Evolutionary conservation across 1,140 invertebrate species (phyloP), one percentile per base, ranked within the genome.

Genomic region (Ceratina calcarata): DNA sequence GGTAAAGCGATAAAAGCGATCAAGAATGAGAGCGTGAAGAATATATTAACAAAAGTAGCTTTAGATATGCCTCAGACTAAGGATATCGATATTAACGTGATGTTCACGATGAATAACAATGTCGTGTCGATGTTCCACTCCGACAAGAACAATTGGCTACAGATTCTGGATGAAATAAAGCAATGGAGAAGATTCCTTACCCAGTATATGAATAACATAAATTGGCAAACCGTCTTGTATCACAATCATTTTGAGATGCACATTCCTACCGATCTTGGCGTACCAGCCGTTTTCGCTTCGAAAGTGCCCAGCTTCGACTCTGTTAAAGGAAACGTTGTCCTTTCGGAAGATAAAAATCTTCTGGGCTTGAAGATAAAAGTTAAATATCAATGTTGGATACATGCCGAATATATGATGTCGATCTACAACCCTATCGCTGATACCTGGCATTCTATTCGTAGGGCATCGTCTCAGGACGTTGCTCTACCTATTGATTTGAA

Each of bases 261-360:
- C 0, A 81, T 93, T 20, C 83, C 92, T 0, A 93, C 90, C 12
- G 92, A 93, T 49, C 88, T 93, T n/a, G 93, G 93, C 74, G 72
- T 94, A 27, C 91, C 91, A 10, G 88, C 87, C 20, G 16, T 90
- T 3, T 79, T 93, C 57, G 81, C 88, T 22, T 90, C 88, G 10
- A 79, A 82, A 61, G 80, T 90, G 16, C 92, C 92, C 1, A 62
- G 58, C 3, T 18, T 87, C 0, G 70, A 85, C 2, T 88, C 90
- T 57, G 4, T 89, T 3, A 82, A 81, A 24, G 64, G 88, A 0
- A 87, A 88, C 20, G 66, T 64, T 1, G n/a, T 61, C 51, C 13
- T 15, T 12, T 55, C 49, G 1, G 57, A 83, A 37, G 61, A 73
- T 1, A 67, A 70, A 22, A 60, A 57, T 3, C 55, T 60, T 12